Evolutionary conservation across 2,113 vertebrate genomes (phyloP).

Genomic region (Callipepla squamata): DNA sequence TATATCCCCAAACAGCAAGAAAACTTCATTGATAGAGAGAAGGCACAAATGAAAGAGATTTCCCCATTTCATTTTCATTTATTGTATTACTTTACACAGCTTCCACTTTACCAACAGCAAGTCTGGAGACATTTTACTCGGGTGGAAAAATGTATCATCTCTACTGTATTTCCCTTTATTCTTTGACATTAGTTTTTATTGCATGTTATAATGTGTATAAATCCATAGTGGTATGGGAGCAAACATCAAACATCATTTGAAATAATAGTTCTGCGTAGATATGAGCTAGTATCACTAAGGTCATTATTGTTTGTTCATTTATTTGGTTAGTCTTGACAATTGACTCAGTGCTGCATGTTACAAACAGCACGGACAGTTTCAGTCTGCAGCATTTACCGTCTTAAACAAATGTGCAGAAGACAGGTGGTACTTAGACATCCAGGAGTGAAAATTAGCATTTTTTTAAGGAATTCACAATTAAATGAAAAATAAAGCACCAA

Average conservation of each 20-base stretch:
- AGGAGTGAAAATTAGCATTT: background rate
- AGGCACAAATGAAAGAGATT: background rate
- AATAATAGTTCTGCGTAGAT: constrained; percentile 25
- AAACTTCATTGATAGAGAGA: background rate
- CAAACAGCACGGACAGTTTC: background rate
- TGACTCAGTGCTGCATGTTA: background rate
- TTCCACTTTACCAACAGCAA: background rate
- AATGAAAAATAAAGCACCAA: rapidly evolving
- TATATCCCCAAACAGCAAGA: background rate
- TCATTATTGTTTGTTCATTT: constrained; percentile 26
- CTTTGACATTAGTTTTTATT: constrained; percentile 12
- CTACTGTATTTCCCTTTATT: background rate
- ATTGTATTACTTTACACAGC: background rate
- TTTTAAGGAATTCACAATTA: background rate
- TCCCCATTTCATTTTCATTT: constrained; percentile 33
- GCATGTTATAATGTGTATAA: background rate
- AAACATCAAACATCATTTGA: background rate
- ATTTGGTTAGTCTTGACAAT: constrained; percentile 4
- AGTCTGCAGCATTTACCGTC: background rate
- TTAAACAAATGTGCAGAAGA: background rate
- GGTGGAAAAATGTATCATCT: background rate
- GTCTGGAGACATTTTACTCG: background rate
- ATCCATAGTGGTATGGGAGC: background rate
- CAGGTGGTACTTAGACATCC: background rate
- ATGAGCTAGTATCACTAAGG: background rate